Conservation (phyloP, 1,140 invertebrate genomes). For the Plutomurus gul region DNA sequence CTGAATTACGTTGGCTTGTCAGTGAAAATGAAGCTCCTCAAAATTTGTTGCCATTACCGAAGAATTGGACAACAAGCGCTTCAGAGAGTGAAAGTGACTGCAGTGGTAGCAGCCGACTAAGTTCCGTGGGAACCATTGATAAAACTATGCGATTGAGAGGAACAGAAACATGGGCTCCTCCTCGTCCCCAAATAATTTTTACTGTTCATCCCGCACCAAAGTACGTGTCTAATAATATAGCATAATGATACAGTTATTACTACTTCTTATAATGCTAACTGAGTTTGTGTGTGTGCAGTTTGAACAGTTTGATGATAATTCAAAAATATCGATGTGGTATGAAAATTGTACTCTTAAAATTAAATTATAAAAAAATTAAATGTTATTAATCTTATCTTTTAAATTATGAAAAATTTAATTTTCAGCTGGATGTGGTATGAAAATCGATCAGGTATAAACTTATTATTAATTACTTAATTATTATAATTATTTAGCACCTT, state of each 20-base stretch:
- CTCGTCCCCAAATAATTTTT: slow-evolving; percentile 81
- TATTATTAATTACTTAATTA: too few relatives aligned
- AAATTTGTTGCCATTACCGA: slow-evolving; percentile 74
- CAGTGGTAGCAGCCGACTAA: background rate
- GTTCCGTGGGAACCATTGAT: slow-evolving; percentile 39
- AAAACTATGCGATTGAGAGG: slow-evolving; percentile 68
- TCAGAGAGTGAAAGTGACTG: slow-evolving; percentile 62
- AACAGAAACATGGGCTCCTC: slow-evolving; percentile 81
- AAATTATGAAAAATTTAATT: too few relatives aligned
- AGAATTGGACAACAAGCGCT: slow-evolving; percentile 69
- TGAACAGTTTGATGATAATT: slow-evolving; percentile 68
- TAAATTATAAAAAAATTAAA: too few relatives aligned
- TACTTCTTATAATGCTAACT: background rate
- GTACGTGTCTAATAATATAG: slow-evolving; percentile 61
- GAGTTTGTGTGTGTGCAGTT: slow-evolving; percentile 61
- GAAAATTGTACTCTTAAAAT: too few relatives aligned
- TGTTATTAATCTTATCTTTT: slow-evolving; percentile 65
- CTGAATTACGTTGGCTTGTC: slow-evolving; percentile 81
- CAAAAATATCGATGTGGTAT: slow-evolving; percentile 82
- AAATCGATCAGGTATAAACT: slow-evolving; percentile 72
- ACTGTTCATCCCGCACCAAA: slow-evolving; percentile 71
- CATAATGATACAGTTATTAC: too few relatives aligned
- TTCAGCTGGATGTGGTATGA: slow-evolving; percentile 80
- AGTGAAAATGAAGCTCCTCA: slow-evolving; percentile 79
- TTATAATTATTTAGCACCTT: too few relatives aligned